Evolutionary conservation across 2,797 vertebrate genomes (phyloP).

Genomic region (Apodemus agrarius): DNA sequence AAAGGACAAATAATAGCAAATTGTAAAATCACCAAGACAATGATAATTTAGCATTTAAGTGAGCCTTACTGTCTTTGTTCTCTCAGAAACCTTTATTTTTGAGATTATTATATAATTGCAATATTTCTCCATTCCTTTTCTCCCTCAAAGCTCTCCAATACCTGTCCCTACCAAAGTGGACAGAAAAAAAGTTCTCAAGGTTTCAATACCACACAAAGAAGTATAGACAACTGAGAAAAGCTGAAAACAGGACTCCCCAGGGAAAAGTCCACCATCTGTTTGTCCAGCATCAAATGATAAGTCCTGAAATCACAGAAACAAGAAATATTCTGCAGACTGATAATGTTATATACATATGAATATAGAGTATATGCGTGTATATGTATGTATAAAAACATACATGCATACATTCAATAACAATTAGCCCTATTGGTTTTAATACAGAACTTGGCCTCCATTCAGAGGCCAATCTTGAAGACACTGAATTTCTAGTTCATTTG

Average conservation of each 20-base stretch:
- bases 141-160: background rate
- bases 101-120: background rate
- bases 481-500: background rate
- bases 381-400: background rate
- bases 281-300: background rate
- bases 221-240: background rate
- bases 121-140: background rate
- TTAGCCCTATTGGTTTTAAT: background rate
- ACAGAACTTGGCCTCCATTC: background rate
- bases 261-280: background rate
- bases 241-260: too few relatives aligned
- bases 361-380: background rate
- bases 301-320: background rate
- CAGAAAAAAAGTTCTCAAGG: background rate
- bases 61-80: background rate
- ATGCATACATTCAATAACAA: background rate
- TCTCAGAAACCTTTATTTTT: background rate
- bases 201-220: background rate
- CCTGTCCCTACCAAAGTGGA: background rate
- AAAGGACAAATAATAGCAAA: background rate
- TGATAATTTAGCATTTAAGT: background rate
- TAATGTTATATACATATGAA: background rate
- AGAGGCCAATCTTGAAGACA: slow-evolving; percentile 25
- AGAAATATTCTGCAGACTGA: too few relatives aligned
- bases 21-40: background rate